phyloP scores from a whole-genome alignment of 2,888 invertebrate species.

The Chrysopilus asiliformis region DNA sequence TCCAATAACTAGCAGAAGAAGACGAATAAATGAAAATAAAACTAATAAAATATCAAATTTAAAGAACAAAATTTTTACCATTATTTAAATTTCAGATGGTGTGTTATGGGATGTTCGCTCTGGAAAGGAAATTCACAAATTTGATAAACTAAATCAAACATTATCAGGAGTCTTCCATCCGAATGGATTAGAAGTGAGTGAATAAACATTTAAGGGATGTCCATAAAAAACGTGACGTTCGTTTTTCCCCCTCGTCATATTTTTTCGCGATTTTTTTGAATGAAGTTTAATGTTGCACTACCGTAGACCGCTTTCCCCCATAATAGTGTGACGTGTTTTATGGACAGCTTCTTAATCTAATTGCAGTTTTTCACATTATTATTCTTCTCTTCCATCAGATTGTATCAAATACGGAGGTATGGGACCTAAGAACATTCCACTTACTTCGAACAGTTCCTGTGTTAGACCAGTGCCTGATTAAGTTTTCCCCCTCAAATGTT shows the following conservation, averaged over 20 bases:
- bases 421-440: constrained; percentile 93
- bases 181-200: constrained; percentile 71
- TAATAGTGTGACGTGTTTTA: not conserved
- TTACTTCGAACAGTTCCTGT: constrained; percentile 86
- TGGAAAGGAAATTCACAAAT: constrained; percentile 84
- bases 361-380: constrained; percentile 7
- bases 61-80: constrained; percentile 1
- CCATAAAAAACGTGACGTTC: no score
- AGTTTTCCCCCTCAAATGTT: constrained; percentile 76
- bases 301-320: not conserved
- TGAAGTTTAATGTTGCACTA: no score
- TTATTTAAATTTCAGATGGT: constrained; percentile 49
- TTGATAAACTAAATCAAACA: constrained; percentile 92
- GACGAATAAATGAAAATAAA: no score
- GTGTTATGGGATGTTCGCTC: constrained; percentile 87
- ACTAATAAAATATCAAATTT: no score
- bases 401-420: constrained; percentile 95
- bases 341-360: not conserved
- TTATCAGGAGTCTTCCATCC: constrained; percentile 95
- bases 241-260: no score
- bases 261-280: no score
- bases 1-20: no score
- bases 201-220: not conserved
- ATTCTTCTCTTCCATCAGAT: constrained; percentile 40
- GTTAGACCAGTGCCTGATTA: constrained; percentile 75